Evolutionary conservation across 2,113 vertebrate species (phyloP), one percentile per base, ranked within the genome.

Genomic region (Carassius auratus): DNA sequence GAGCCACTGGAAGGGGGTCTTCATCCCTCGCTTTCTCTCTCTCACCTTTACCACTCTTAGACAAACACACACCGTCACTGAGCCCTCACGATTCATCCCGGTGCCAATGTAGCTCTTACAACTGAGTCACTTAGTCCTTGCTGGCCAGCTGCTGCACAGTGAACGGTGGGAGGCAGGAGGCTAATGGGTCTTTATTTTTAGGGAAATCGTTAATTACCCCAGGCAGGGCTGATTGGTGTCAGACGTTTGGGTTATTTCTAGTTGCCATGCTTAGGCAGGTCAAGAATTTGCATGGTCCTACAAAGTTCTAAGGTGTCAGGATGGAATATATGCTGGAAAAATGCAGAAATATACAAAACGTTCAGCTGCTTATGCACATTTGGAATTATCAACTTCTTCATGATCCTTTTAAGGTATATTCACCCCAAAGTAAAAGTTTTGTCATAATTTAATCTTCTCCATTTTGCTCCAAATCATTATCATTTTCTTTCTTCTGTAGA

Each of bases 111-210:
- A 92, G 86, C 85, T 12, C 84, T 36, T 76, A 81, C 81, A 82
- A 52, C 80, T 85, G 69, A 92, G 93, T 93, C 92, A 92, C 86
- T 5, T 88, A 92, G 93, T 93, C 93, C 92, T 93, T 93, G 92
- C 88, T 91, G 91, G 87, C 93, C 93, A 94, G 95, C 93, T 94
- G 94, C 90, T 92, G 86, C 93, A 88, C 91, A 90, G 89, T 62
- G 57, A 93, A 92, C 86, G 89, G 89, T 76, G 75, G 86, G 55
- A 86, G 83, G 91, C 88, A 55, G 92, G 93, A 90, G 93, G 93
- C 91, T 94, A 95, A 94, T 92, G 91, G 90, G 81, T 86, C 88
- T 94, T 94, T 94, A 94, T 94, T 94, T 94, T 93, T 93, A 94
- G 93, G 88, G 87, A 87, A 90, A 90, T 88, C 86, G 87, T 93